Evolutionary conservation across 2,797 vertebrate genomes (phyloP), one percentile per base, ranked within the genome.

Genomic region (Vireo griseus): DNA sequence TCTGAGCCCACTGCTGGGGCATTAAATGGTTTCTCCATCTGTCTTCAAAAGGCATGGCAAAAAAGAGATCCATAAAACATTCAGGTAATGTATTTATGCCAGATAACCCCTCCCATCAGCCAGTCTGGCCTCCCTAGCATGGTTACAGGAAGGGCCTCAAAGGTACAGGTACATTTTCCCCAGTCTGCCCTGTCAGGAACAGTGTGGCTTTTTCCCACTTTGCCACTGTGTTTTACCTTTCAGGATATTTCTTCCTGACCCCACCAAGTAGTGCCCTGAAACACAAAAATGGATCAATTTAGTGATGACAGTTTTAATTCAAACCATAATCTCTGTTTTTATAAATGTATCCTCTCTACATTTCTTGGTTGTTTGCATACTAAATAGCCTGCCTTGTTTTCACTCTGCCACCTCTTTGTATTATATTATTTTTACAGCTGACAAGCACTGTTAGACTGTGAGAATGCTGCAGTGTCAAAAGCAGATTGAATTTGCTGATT

Each of bases 401-500:
- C 85, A 80, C 88, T 96, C 97, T 91, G 86, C 76, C 92, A 85
- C 90, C 67, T 94, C 91, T 94, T 92, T 78, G 72, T 92, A 90
- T 94, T 81, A 71, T 52, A 61, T 92, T 92, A 84, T 90, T 95
- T 96, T 92, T 95, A 92, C 91, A 94, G 87, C 92, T 94, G 95
- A 96, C 88, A 87, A 95, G 51, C 26, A 55, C 58, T 0, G 37
- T 85, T 79, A 94, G 91, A 54, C 91, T 94, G 39, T 37, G 62
- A 93, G 81, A 96, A 97, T 4, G 16, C 93, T 91, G 76, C 37
- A 63, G 96, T 90, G 94, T 95, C 91, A 96, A 94, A 95, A 96
- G 80, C 83, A 97, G 97, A 98, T 97, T 97, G 86, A 86, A 96
- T 98, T 96, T 96, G 91, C 95, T 96, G 97, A 97, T 97, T 94